Evolutionary conservation across 2,888 invertebrate genomes (phyloP), one percentile per base, ranked within the genome.

Genomic region (Ornithoptera alexandrae): DNA sequence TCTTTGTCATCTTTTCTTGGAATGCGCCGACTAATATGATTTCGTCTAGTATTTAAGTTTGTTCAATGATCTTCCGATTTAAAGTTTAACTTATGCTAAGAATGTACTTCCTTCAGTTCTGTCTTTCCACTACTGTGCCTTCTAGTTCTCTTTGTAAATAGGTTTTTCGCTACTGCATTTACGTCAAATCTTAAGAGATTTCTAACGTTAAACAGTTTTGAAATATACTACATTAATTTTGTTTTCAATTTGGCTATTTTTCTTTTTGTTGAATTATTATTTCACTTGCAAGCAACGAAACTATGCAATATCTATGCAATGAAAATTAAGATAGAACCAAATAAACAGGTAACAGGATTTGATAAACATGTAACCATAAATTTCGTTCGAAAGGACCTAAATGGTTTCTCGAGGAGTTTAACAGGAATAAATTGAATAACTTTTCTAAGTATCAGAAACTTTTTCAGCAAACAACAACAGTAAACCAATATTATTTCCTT

Each of bases 71-170:
- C 24, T 60, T 18, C 36, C 5, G 24, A 36, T 36, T 1, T 60
- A 17, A 60, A 60, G 18, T 62, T 20, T 64, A 39, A 42, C n/a
- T 22, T 30, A 20, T 65, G 59, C 30, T 68, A 71, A 71, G 62
- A 66, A 58, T 12, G 68, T 42, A 62, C 42, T 59, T 69, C 15
- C 22, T 65, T 64, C 42, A 65, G 56, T 74, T 81, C 78, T 76
- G 56, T 67, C 64, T 76, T 75, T 80, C 85, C 83, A 88, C 87
- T 87, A 89, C 88, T 88, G 90, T 92, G 91, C 90, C 92, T 91
- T 92, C 91, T 90, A 90, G 86, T 85, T 87, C 86, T 85, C 84
- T 82, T 76, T 90, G 76, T 89, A 88, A 82, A 86, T 89, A 87
- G 79, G 81, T 85, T 82, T 77, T 74, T 73, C 68, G 56, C 12